Conservation (phyloP, 2,888 invertebrate genomes). For the Hylaea fasciaria region DNA sequence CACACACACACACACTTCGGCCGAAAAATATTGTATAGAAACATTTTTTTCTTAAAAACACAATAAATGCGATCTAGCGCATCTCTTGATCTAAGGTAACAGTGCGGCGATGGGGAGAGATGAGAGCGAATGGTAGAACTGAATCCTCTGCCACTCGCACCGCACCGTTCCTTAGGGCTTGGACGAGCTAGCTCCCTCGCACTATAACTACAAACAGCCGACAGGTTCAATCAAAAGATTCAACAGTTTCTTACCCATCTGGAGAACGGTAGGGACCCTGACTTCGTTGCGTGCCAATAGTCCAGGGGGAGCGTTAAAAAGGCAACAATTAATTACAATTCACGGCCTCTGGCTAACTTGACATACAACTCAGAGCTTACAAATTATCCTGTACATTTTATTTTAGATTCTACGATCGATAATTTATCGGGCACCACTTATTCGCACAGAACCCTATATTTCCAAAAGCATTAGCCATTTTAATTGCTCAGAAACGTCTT, state of each 20-base stretch:
- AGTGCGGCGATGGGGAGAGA: too few relatives aligned
- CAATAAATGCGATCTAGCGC: background rate
- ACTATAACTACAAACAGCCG: too few relatives aligned
- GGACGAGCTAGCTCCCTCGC: too few relatives aligned
- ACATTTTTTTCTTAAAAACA: background rate
- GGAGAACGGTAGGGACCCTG: conserved; percentile 90
- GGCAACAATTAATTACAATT: conserved; percentile 83
- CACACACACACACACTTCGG: background rate
- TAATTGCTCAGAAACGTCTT: too few relatives aligned
- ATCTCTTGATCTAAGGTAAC: too few relatives aligned
- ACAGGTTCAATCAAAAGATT: background rate
- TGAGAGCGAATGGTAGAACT: too few relatives aligned
- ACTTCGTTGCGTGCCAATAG: conserved; percentile 83
- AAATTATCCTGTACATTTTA: background rate
- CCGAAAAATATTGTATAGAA: background rate
- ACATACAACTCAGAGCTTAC: background rate
- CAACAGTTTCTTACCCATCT: conserved; percentile 85
- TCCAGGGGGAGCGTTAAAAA: conserved; percentile 84
- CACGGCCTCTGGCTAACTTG: conserved; percentile 55
- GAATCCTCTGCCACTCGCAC: too few relatives aligned
- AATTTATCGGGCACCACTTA: too few relatives aligned
- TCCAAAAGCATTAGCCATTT: too few relatives aligned
- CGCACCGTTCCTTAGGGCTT: too few relatives aligned
- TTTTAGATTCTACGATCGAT: too few relatives aligned
- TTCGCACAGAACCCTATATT: too few relatives aligned